phyloP scores from a whole-genome alignment of 2,113 vertebrate species.

The Anas platyrhynchos region DNA sequence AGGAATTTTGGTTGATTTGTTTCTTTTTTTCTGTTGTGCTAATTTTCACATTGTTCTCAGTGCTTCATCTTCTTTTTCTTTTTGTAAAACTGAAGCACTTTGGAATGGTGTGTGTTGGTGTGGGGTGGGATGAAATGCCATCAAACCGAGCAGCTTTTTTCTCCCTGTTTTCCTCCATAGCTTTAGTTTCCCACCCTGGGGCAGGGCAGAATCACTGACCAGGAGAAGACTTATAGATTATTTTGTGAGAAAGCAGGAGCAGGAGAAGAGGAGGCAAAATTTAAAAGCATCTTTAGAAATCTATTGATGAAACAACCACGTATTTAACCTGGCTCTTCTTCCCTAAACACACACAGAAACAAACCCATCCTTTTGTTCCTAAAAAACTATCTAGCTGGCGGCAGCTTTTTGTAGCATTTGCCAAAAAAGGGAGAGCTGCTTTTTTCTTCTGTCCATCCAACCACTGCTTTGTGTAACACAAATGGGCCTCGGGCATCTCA shows the following conservation, averaged over 20 bases:
- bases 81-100: background rate
- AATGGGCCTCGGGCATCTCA: background rate
- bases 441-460: background rate
- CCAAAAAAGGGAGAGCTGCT: background rate
- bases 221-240: background rate
- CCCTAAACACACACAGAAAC: background rate
- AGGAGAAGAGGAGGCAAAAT: background rate
- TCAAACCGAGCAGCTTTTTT: background rate
- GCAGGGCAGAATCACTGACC: background rate
- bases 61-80: background rate
- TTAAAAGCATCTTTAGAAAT: background rate
- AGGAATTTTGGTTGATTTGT: background rate
- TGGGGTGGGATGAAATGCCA: background rate
- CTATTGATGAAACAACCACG: background rate
- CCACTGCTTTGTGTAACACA: background rate
- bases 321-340: background rate
- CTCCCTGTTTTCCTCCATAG: background rate
- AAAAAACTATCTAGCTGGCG: background rate
- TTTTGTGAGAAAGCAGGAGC: background rate
- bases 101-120: accelerated
- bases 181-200: background rate
- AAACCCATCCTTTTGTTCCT: background rate
- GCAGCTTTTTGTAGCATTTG: background rate
- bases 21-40: slow-evolving; percentile 1
- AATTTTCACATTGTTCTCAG: slow-evolving; percentile 7